Conservation (phyloP, 2,888 invertebrate genomes). For the Mesorhabditis sp. region DNA sequence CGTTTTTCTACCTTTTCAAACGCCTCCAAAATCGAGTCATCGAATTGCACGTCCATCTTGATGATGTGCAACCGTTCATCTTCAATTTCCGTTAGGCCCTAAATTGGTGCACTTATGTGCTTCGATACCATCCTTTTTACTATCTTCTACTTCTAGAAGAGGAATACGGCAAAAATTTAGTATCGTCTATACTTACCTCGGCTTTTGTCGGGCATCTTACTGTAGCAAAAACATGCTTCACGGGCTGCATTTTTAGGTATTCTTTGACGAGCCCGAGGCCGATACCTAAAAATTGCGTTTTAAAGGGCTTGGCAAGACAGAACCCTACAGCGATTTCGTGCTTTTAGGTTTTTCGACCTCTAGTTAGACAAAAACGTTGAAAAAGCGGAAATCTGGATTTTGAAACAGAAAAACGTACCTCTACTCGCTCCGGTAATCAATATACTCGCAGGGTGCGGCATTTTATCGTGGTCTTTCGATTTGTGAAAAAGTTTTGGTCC, state of each 20-base stretch:
- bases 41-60: background rate
- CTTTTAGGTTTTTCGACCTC: too few species aligned
- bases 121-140: background rate
- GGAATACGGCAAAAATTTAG: too few species aligned
- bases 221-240: conserved; percentile 4
- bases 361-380: too few species aligned
- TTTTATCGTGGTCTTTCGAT: background rate
- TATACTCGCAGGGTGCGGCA: background rate
- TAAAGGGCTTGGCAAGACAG: background rate
- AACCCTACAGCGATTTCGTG: too few species aligned
- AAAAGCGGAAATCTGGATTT: background rate
- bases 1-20: background rate
- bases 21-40: background rate
- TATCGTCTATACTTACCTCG: background rate
- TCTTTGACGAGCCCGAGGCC: background rate
- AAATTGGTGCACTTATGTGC: background rate
- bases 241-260: background rate
- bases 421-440: background rate
- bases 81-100: background rate
- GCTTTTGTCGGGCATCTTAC: conserved; percentile 1
- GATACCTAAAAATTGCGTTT: background rate
- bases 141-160: background rate
- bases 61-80: background rate
- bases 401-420: background rate
- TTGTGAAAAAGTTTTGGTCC: too few species aligned